Evolutionary conservation across 2,797 vertebrate genomes (phyloP).

Genomic region (Syncerus caffer): DNA sequence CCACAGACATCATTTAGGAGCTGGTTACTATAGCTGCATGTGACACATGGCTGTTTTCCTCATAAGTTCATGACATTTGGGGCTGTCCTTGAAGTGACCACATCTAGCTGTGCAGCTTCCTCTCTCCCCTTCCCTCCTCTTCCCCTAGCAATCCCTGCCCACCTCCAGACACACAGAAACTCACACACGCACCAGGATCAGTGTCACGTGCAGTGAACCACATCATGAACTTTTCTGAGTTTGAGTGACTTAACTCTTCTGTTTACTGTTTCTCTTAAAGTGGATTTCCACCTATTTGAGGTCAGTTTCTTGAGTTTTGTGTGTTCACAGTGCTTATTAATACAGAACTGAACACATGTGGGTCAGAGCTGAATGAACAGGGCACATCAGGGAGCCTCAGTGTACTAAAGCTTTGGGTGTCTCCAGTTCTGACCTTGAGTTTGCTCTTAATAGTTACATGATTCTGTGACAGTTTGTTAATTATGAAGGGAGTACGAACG

Average conservation of each 20-base stretch:
- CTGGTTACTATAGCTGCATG: accelerated
- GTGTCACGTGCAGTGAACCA: accelerated
- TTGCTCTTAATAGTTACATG: no score
- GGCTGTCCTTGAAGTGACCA: background rate
- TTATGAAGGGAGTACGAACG: background rate
- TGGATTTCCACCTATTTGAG: background rate
- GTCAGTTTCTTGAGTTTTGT: background rate
- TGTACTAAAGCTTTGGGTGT: accelerated
- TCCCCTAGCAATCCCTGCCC: accelerated
- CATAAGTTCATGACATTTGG: accelerated
- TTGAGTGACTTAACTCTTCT: background rate
- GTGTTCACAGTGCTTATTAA: background rate
- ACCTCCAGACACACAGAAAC: background rate
- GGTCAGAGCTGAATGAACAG: background rate
- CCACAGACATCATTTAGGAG: background rate
- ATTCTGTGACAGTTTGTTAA: background rate
- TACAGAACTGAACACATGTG: background rate
- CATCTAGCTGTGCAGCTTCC: accelerated
- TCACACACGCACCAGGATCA: background rate
- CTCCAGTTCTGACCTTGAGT: background rate
- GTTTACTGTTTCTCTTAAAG: background rate
- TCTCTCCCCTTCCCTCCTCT: background rate
- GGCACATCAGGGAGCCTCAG: accelerated
- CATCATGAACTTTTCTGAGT: background rate
- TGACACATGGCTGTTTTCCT: background rate